Base-by-base conservation (phyloP, 2,888 invertebrate species). In the Atrina japonica region DNA sequence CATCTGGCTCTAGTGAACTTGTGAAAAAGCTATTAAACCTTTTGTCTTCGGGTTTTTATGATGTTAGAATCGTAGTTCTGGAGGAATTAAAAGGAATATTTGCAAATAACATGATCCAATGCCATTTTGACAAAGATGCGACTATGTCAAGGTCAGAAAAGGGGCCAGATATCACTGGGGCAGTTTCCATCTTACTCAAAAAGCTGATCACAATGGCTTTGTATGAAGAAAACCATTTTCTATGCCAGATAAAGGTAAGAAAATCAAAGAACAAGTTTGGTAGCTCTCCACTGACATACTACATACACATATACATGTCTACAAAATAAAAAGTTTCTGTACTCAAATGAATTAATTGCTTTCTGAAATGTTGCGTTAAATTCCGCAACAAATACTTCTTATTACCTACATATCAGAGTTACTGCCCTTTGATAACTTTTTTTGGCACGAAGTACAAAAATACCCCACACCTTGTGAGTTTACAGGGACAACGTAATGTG, bases 191-290 rank as follows among this genome's bases (percentile, higher is more conserved):
- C 11, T 41, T 72, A 21, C 35, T 72, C 7, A 47, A 50, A 14
- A 49, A 45, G 45, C 53, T 66, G n/a, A 25, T 67, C 29, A 25
- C 45, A 9, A 56, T 56, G 58, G 58, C 60, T 23, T 14, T 58
- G 43, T n/a, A 40, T 23, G 50, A 64, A 18, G 71, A 72, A 25
- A 16, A 23, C 9, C 67, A 72, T 41, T 67, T 63, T 64, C 66
- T 67, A 63, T 72, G 71, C 58, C 58, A 61, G 21, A 63, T 58
- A 6, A 27, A 66, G 71, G 71, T 71, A 60, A 18, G 35, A 53
- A n/a, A n/a, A n/a, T n/a, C n/a, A n/a, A n/a, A n/a, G n/a, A n/a
- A n/a, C n/a, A n/a, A 35, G 6, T 7, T 14, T 56, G 16, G 41
- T 41, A 41, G 14, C 16, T 41, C 41, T 41, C 16, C 16, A 41